Evolutionary conservation across 2,888 invertebrate genomes (phyloP).

Genomic region (Reticulitermes lucifugus): DNA sequence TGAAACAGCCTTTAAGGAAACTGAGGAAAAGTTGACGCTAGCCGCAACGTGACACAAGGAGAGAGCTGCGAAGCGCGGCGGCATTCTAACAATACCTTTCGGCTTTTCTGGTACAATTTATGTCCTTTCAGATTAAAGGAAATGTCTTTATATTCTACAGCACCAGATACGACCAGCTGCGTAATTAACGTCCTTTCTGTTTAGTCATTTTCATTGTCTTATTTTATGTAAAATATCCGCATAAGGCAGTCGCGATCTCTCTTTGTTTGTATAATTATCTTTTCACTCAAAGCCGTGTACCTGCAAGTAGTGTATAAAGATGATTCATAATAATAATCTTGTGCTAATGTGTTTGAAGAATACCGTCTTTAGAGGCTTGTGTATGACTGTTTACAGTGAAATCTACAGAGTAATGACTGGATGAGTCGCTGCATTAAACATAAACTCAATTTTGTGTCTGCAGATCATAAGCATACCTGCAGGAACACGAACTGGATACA

Average conservation of each 20-base stretch:
- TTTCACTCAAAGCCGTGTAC: not conserved
- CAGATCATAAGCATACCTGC: no score
- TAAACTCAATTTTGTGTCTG: no score
- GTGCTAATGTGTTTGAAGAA: no score
- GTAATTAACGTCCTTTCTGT: not conserved
- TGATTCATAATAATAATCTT: no score
- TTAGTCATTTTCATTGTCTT: not conserved
- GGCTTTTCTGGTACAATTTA: not conserved
- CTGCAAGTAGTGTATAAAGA: not conserved
- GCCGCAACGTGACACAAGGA: not conserved
- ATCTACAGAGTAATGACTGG: no score
- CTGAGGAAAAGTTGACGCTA: not conserved
- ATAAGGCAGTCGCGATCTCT: not conserved
- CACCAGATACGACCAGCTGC: not conserved
- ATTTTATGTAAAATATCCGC: not conserved
- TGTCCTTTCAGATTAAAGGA: conserved; percentile 8
- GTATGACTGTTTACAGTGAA: no score
- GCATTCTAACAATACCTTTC: conserved; percentile 4
- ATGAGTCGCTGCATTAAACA: no score
- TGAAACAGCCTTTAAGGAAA: not conserved
- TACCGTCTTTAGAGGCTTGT: no score
- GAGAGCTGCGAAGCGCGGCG: no score
- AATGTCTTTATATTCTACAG: not conserved
- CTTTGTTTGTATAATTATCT: not conserved
- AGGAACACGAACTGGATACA: no score